Conservation (phyloP, 2,797 vertebrate species). For the Hypotaenidia okinawae region DNA sequence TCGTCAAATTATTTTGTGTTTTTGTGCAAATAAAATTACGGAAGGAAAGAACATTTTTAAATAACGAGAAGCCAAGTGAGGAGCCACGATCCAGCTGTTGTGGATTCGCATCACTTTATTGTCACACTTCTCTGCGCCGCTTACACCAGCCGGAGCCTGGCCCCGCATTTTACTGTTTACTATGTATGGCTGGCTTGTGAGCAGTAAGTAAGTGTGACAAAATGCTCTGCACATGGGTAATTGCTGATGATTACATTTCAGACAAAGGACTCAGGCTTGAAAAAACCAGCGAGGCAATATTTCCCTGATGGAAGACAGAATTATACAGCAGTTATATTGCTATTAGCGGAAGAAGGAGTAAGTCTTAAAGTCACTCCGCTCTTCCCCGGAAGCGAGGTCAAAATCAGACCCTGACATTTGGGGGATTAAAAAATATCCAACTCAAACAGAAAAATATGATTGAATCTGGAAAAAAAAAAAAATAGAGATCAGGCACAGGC, state of each 20-base stretch:
- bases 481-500: background rate
- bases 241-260: slow-evolving; percentile 28
- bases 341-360: background rate
- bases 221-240: slow-evolving; percentile 22
- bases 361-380: background rate
- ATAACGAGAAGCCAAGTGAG: background rate
- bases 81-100: slow-evolving; percentile 26
- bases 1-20: background rate
- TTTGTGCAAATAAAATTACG: slow-evolving; percentile 41
- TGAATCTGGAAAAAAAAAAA: background rate
- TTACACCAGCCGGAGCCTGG: background rate
- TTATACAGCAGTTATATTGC: background rate
- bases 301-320: background rate
- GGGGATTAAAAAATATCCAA: background rate
- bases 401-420: background rate
- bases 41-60: background rate
- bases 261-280: background rate
- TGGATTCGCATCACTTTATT: background rate
- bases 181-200: background rate
- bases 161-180: background rate
- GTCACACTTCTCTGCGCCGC: background rate
- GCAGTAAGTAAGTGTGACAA: slow-evolving; percentile 31
- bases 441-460: background rate
- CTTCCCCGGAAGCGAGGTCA: accelerated
- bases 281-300: background rate